Base-by-base conservation (phyloP, 2,797 vertebrate species). In the Sebastiscus albofasciatus region DNA sequence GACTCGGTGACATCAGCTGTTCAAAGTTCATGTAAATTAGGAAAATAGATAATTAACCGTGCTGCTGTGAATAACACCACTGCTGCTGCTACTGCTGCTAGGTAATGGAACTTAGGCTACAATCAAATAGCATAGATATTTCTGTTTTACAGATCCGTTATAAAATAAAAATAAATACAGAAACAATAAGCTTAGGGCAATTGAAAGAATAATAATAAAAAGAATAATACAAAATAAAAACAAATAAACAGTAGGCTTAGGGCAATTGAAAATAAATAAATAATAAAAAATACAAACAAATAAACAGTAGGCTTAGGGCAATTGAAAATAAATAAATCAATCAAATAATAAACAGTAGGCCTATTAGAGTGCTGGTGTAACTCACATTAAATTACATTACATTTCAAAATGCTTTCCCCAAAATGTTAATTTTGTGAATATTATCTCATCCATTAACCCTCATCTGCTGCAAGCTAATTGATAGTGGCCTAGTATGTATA, bases 21-120 rank as follows among this genome's bases (percentile, higher is more conserved):
- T 58, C 22, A 83, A 81, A 82, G 67, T 67, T 79, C 24, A 80
- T 67, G 79, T 42, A 52, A 83, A 82, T 79, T 11, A 74, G 64
- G 29, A 16, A 22, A 75, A 59, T 8, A 27, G 60, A 71, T 27
- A 33, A 31, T 60, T 27, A 20, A 34, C 27, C 20, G 20, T 62
- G 59, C 13, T 71, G 4, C 42, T 16, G 39, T 62, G 29, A 67
- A 49, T 26, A 29, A 54, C 31, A 4, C 20, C 20, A 4, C n/a
- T 26, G 59, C 4, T 54, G 33, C 4, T 29, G 13, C 20, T 24
- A 52, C 6, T 46, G 33, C 4, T 26, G 13, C 55, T 49, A 13
- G 13, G 26, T 20, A 1, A 33, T 22, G 13, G 8, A 20, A 46
- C 26, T 6, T 9, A 42, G 39, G 12, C 8, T 29, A 1, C 8